These are phyloP conservation scores for Salminus brasiliensis DNA, from an alignment of 2,113 vertebrate species.

Conservation along the genomic window DNA sequence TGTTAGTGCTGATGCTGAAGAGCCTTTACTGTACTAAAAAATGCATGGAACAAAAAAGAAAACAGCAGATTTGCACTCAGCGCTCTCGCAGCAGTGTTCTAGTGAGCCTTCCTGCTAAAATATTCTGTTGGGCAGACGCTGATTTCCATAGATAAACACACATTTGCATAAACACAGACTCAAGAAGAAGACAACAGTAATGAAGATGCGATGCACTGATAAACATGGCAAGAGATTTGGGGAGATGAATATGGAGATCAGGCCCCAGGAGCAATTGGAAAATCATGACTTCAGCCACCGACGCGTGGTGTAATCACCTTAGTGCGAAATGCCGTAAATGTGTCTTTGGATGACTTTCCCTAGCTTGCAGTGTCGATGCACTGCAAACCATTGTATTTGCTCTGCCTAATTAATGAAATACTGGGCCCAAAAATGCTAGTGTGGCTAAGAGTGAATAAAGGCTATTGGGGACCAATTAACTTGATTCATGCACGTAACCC, in stretches of 20 bases:
- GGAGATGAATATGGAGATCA: conserved; percentile 18
- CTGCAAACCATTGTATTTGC: background rate
- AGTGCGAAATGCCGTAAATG: background rate
- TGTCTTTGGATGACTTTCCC: background rate
- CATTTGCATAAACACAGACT: conserved; percentile 30
- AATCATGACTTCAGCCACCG: conserved; percentile 31
- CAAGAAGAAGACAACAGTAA: conserved; percentile 26
- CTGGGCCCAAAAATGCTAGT: background rate
- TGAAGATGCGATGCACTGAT: conserved; percentile 19
- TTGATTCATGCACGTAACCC: background rate
- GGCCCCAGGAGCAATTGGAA: background rate
- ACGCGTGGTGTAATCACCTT: background rate
- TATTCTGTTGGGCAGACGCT: background rate
- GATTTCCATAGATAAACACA: conserved; percentile 19
- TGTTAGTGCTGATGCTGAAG: background rate
- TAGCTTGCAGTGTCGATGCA: background rate
- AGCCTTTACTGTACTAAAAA: background rate
- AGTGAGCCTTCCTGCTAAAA: background rate
- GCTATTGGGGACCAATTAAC: conserved; percentile 31
- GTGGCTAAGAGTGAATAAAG: conserved; percentile 45
- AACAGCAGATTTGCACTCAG: background rate
- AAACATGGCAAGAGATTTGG: conserved; percentile 15
- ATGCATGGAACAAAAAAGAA: background rate
- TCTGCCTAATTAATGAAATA: background rate
- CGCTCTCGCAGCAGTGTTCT: background rate